A percentile compares a stretch with the other conserved stretches of the same genome.
Evolutionary conservation across 2,888 invertebrate species (phyloP).

Genomic region (Drosophila melanocephala): DNA sequence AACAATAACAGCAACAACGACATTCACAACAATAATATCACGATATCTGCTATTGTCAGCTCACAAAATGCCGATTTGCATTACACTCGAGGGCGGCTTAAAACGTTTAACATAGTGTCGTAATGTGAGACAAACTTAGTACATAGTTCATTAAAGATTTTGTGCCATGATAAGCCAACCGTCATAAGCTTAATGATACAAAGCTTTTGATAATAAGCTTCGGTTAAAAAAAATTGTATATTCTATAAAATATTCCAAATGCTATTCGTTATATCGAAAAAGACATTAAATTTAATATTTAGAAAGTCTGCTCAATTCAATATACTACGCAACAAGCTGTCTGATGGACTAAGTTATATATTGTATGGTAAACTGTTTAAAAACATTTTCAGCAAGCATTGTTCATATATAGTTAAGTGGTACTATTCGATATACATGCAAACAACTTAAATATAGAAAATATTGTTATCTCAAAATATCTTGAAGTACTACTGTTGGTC

Average conservation of each 20-base stretch:
- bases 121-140: neutral
- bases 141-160: conserved; percentile 12
- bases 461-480: neutral
- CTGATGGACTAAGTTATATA: neutral
- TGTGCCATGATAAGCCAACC: conserved; percentile 13
- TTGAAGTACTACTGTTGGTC: neutral
- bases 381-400: neutral
- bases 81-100: conserved; percentile 63
- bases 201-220: neutral
- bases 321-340: neutral
- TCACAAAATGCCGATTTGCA: conserved; percentile 81
- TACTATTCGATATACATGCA: neutral
- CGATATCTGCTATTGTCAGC: conserved; percentile 79
- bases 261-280: neutral
- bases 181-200: neutral
- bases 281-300: neutral
- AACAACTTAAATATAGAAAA: neutral
- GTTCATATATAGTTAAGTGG: neutral
- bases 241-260: neutral
- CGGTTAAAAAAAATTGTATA: accelerated
- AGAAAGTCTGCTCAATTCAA: neutral
- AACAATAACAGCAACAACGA: conserved; percentile 33
- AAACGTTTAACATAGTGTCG: conserved; percentile 33
- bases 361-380: neutral
- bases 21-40: conserved; percentile 74